A percentile compares a stretch with the other conserved stretches of the same genome.
phyloP scores from a whole-genome alignment of 64 coral and sea anemone genomes.

The Dendronephthya gigantea region DNA sequence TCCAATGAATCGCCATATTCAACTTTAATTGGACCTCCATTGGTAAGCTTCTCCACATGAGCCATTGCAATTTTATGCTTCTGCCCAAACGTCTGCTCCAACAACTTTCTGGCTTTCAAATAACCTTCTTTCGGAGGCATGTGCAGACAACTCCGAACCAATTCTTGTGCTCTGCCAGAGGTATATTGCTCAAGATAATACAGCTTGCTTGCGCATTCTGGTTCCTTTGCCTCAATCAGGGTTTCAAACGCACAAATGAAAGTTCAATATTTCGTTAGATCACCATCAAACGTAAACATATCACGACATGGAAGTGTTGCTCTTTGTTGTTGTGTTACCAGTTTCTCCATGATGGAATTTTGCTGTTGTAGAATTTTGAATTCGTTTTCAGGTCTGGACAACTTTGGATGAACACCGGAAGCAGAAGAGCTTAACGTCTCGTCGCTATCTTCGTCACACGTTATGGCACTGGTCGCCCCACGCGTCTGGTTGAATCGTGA shows the following conservation, averaged over 20 bases:
- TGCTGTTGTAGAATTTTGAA: not conserved
- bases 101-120: not conserved
- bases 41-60: not conserved
- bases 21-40: not conserved
- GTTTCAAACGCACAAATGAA: not conserved
- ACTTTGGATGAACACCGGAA: not conserved
- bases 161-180: slow-evolving; percentile 21
- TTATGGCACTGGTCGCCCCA: not conserved
- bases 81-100: not conserved
- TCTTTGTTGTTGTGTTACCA: not conserved
- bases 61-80: not conserved
- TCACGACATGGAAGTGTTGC: not conserved
- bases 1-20: slow-evolving; percentile 11
- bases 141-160: not conserved
- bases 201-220: not conserved
- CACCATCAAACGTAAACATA: slow-evolving; percentile 10
- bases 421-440: not conserved
- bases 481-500: not conserved
- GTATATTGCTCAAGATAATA: slow-evolving; percentile 34
- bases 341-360: not conserved
- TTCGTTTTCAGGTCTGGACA: not conserved
- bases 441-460: not conserved
- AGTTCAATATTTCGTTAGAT: not conserved
- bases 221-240: not conserved
- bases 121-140: not conserved